Conservation (phyloP, 1,140 invertebrate genomes). For the Cydia fagiglandana region DNA sequence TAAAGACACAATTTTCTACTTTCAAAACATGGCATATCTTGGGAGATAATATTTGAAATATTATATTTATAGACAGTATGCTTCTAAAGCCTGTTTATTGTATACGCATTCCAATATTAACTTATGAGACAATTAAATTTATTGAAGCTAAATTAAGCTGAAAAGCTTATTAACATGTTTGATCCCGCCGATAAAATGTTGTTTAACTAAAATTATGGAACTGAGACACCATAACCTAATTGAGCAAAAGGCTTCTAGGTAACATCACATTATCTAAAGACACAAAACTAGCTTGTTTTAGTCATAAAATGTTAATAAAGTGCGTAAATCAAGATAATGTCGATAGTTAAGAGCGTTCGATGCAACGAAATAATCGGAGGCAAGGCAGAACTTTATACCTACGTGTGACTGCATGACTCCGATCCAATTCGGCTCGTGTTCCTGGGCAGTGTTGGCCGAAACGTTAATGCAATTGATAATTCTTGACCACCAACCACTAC, state of each 20-base stretch:
- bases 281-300: conserved; percentile 47
- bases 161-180: neutral
- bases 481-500: too few species aligned
- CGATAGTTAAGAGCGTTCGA: conserved; percentile 69
- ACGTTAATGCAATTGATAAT: too few species aligned
- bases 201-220: neutral
- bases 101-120: conserved; percentile 7
- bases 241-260: too few species aligned
- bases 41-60: conserved; percentile 36
- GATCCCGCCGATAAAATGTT: neutral
- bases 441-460: too few species aligned
- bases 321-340: conserved; percentile 76
- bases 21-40: conserved; percentile 45
- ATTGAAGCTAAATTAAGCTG: neutral
- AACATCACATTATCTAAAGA: neutral
- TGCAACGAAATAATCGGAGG: conserved; percentile 63
- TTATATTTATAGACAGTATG: conserved; percentile 33
- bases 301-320: conserved; percentile 75
- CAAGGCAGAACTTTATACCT: conserved; percentile 57
- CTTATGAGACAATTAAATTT: conserved; percentile 11
- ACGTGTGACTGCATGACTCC: conserved; percentile 56
- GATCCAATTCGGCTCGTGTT: conserved; percentile 21
- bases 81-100: conserved; percentile 32
- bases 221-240: neutral
- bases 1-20: conserved; percentile 45